These are phyloP conservation scores for Sinocyclocheilus grahami DNA, from an alignment of 2,113 vertebrate genomes.

Conservation along the genomic window DNA sequence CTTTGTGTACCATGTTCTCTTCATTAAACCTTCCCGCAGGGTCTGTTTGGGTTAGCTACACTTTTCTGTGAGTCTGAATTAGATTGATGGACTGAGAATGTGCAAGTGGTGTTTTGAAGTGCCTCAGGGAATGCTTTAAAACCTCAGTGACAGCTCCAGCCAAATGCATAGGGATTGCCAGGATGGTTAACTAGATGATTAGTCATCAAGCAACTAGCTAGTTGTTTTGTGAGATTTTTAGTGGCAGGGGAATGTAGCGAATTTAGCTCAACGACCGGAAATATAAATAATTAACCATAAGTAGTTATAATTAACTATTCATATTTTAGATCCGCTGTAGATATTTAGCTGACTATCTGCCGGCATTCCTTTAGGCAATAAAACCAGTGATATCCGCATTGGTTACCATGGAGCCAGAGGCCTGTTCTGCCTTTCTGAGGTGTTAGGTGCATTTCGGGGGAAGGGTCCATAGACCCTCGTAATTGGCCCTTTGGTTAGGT, in stretches of 20 bases:
- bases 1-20: conserved; percentile 5
- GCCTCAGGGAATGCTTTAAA: conserved; percentile 7
- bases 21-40: conserved; percentile 17
- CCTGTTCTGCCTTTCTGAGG: no score
- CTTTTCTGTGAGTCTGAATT: background rate
- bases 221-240: background rate
- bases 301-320: no score
- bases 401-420: no score
- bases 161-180: background rate
- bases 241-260: background rate
- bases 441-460: no score
- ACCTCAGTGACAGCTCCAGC: background rate
- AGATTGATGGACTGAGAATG: background rate
- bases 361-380: no score
- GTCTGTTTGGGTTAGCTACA: background rate
- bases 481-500: no score
- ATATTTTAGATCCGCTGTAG: no score
- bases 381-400: no score
- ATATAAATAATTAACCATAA: no score
- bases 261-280: no score
- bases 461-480: no score
- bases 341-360: no score
- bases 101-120: background rate
- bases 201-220: background rate
- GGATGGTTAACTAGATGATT: background rate